Conservation (phyloP, 2,113 vertebrate species). For the Plestiodon gilberti region DNA sequence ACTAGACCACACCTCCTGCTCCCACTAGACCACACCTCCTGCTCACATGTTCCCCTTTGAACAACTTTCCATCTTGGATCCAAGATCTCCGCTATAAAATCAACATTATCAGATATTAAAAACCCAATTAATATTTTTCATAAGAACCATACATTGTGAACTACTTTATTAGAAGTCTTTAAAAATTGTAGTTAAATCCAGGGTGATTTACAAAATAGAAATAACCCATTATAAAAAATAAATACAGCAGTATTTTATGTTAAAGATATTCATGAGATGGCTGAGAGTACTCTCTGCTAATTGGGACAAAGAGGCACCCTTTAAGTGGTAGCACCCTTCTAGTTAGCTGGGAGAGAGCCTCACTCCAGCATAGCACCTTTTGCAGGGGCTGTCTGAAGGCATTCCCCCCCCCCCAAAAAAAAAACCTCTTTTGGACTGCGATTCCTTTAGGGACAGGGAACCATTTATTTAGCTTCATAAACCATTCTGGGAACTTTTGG, state of each 20-base stretch:
- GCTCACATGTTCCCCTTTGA: neutral
- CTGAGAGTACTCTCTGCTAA: neutral
- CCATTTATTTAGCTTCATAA: too few relatives aligned
- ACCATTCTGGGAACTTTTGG: too few relatives aligned
- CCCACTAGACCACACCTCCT: too few relatives aligned
- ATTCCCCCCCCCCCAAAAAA: too few relatives aligned
- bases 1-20: too few relatives aligned
- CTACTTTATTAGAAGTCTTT: too few relatives aligned
- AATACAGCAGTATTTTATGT: neutral
- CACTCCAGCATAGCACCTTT: too few relatives aligned
- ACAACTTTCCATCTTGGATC: neutral
- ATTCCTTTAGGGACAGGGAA: too few relatives aligned
- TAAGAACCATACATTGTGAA: neutral
- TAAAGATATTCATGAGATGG: neutral
- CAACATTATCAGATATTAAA: neutral
- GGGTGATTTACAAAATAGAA: neutral
- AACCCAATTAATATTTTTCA: neutral
- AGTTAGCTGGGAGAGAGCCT: too few relatives aligned
- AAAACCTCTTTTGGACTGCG: too few relatives aligned
- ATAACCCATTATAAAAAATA: neutral
- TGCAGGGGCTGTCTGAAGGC: too few relatives aligned
- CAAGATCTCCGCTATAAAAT: neutral
- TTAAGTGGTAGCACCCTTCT: too few relatives aligned
- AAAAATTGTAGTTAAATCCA: neutral
- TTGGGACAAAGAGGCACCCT: neutral